These are phyloP conservation scores for Spodoptera littoralis DNA, from an alignment of 2,888 invertebrate species.

Conservation along the genomic window DNA sequence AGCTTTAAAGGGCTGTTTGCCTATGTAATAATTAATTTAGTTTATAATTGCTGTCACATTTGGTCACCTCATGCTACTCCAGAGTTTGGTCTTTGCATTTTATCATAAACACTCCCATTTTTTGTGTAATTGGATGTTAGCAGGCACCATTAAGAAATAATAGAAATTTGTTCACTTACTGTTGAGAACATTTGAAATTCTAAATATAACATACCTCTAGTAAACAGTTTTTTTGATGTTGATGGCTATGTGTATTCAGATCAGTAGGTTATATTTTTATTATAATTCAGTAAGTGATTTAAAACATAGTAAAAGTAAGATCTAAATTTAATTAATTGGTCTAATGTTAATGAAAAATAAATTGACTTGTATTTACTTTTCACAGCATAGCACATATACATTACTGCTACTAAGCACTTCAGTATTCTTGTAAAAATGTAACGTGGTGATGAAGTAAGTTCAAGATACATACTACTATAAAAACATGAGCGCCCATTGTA, in stretches of 20 bases:
- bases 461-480: conserved; percentile 27
- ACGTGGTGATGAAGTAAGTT: conserved; percentile 33
- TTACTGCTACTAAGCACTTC: conserved; percentile 17
- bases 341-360: conserved; percentile 8
- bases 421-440: conserved; percentile 50
- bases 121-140: conserved; percentile 35
- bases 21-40: conserved; percentile 43
- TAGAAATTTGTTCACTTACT: conserved; percentile 23
- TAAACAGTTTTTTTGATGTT: conserved; percentile 25
- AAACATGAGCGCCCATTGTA: conserved; percentile 51
- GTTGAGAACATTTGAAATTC: conserved; percentile 23
- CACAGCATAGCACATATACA: conserved; percentile 20
- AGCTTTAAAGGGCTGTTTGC: conserved; percentile 51
- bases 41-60: conserved; percentile 26
- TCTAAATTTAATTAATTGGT: conserved; percentile 25
- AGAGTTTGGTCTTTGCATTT: conserved; percentile 28
- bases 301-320: conserved; percentile 37
- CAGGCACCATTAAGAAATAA: conserved; percentile 35
- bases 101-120: conserved; percentile 12
- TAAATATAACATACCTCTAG: conserved; percentile 19
- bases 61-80: conserved; percentile 9
- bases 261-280: conserved; percentile 18
- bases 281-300: conserved; percentile 34
- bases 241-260: conserved; percentile 20
- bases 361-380: conserved; percentile 14